phyloP scores from a whole-genome alignment of 2,888 invertebrate genomes.

The Penaeus monodon region DNA sequence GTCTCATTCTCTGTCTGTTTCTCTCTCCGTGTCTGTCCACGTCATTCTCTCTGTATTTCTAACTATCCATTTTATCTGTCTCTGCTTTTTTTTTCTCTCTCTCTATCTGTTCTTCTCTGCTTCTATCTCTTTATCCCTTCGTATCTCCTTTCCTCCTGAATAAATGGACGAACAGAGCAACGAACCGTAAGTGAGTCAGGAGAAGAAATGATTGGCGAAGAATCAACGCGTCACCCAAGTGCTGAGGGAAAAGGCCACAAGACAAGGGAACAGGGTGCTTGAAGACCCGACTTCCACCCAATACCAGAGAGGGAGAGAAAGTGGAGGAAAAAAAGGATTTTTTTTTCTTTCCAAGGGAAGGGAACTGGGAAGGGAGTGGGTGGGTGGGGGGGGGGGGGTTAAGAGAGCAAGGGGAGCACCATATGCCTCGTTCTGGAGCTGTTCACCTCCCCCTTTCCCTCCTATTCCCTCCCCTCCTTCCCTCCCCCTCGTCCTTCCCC shows the following conservation, averaged over 20 bases:
- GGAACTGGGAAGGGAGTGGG: not conserved
- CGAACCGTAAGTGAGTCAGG: no score
- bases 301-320: not conserved
- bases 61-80: not conserved
- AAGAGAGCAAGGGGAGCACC: not conserved
- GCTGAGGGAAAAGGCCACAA: no score
- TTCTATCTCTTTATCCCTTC: not conserved
- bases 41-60: not conserved
- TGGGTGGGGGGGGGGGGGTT: not conserved
- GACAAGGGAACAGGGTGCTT: no score
- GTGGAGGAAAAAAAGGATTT: not conserved
- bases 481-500: slow-evolving; percentile 11
- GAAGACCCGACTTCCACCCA: no score
- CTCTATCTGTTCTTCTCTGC: not conserved
- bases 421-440: not conserved
- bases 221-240: no score
- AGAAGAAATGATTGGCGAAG: no score
- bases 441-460: not conserved
- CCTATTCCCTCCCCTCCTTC: slow-evolving; percentile 9
- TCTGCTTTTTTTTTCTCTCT: not conserved
- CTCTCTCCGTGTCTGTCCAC: slow-evolving; percentile 1
- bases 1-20: not conserved
- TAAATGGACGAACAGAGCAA: no score
- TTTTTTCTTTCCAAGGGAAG: not conserved
- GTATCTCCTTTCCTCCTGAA: not conserved